phyloP scores from a whole-genome alignment of 2,888 invertebrate species.

The Drosophila eohydei region DNA sequence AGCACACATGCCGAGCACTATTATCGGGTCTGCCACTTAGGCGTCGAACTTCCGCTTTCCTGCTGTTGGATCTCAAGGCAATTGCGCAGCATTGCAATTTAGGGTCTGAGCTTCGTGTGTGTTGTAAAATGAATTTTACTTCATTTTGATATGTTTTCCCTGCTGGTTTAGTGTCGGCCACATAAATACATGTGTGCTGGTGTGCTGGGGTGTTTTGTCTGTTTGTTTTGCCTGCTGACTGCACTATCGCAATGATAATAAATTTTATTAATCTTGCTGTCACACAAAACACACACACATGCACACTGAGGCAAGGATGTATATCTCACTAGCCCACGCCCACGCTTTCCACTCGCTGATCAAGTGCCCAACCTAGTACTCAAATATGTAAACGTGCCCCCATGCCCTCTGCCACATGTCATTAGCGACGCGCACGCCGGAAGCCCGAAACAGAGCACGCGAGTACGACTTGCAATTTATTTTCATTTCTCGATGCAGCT shows the following conservation, averaged over 20 bases:
- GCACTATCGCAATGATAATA: slow-evolving; percentile 76
- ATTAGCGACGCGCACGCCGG: slow-evolving; percentile 34
- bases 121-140: slow-evolving; percentile 78
- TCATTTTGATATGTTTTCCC: slow-evolving; percentile 79
- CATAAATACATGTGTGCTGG: slow-evolving; percentile 56
- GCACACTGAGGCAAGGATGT: slow-evolving; percentile 13
- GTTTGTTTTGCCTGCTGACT: slow-evolving; percentile 51
- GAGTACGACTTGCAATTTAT: slow-evolving; percentile 55
- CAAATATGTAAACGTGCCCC: slow-evolving; percentile 58
- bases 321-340: slow-evolving; percentile 3
- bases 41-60: slow-evolving; percentile 77
- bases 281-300: slow-evolving; percentile 41
- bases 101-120: slow-evolving; percentile 50
- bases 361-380: slow-evolving; percentile 63
- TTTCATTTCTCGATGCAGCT: slow-evolving; percentile 54
- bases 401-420: slow-evolving; percentile 10
- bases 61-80: slow-evolving; percentile 59
- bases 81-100: slow-evolving; percentile 71
- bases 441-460: slow-evolving; percentile 30
- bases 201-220: slow-evolving; percentile 52
- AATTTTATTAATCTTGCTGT: slow-evolving; percentile 77
- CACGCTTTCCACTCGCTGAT: slow-evolving; percentile 46
- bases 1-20: slow-evolving; percentile 77
- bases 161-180: slow-evolving; percentile 59
- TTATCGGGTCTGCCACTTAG: slow-evolving; percentile 80